Conservation (phyloP, 2,113 vertebrate genomes). For the Xiphias gladius region DNA sequence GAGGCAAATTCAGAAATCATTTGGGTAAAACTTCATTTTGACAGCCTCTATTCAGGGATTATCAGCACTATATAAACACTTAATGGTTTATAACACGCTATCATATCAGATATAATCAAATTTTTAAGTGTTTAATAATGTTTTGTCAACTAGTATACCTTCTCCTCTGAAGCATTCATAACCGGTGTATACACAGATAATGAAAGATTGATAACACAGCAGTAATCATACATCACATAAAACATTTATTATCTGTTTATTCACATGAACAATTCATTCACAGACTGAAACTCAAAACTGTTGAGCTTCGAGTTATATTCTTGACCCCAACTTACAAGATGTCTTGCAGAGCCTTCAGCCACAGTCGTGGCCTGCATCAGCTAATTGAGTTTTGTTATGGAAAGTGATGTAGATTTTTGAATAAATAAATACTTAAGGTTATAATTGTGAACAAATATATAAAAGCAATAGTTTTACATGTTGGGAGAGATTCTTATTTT, state of each 20-base stretch:
- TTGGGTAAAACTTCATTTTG: not conserved
- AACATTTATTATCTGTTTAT: not conserved
- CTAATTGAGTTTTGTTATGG: no score
- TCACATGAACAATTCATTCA: not conserved
- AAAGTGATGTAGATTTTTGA: no score
- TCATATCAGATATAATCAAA: not conserved
- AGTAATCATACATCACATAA: not conserved
- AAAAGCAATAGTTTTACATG: no score
- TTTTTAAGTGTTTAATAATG: not conserved
- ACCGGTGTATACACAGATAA: not conserved
- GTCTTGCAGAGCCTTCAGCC: no score
- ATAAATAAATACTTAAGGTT: no score
- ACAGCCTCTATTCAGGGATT: not conserved
- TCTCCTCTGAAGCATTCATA: not conserved
- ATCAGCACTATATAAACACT: not conserved
- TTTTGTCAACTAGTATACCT: not conserved
- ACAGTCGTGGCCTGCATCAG: no score
- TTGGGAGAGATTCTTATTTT: no score
- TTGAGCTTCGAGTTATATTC: not conserved
- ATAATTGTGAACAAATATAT: no score
- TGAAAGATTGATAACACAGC: not conserved
- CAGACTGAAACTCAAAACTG: not conserved
- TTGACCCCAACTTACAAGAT: not conserved
- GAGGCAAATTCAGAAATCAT: not conserved
- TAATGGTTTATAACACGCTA: not conserved